Percentiles rank a stretch among this genome's conserved stretches.
phyloP scores from a whole-genome alignment of 2,888 invertebrate species.

The Sminthurinus aureus region DNA sequence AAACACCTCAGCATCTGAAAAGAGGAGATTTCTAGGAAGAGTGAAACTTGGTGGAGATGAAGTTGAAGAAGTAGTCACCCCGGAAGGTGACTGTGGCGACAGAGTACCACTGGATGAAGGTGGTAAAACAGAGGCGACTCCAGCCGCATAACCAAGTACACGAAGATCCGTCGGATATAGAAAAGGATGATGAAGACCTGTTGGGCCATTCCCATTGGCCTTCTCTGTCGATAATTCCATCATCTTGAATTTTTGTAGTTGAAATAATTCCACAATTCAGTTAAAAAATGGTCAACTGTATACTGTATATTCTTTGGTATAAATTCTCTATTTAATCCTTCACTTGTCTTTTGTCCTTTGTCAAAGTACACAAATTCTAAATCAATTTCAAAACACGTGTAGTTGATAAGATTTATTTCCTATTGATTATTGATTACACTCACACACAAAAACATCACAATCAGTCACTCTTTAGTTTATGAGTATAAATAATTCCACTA shows the following conservation, averaged over 20 bases:
- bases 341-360: no score
- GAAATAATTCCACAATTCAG: neutral
- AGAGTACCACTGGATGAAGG: conserved; percentile 39
- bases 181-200: conserved; percentile 55
- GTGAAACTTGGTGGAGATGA: conserved; percentile 46
- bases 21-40: conserved; percentile 57
- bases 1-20: conserved; percentile 56
- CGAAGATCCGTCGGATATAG: conserved; percentile 58
- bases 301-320: neutral
- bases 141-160: conserved; percentile 57
- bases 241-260: conserved; percentile 43
- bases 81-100: conserved; percentile 43
- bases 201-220: conserved; percentile 46
- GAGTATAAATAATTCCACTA: no score
- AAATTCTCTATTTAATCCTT: neutral
- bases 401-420: no score
- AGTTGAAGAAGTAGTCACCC: conserved; percentile 43
- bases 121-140: conserved; percentile 45
- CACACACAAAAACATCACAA: no score
- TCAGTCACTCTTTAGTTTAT: no score
- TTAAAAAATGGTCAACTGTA: neutral
- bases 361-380: no score
- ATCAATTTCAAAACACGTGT: no score
- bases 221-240: conserved; percentile 58
- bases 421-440: no score